Evolutionary conservation across 2,113 vertebrate genomes (phyloP), one percentile per base, ranked within the genome.

Genomic region (Daphoenositta chrysoptera): DNA sequence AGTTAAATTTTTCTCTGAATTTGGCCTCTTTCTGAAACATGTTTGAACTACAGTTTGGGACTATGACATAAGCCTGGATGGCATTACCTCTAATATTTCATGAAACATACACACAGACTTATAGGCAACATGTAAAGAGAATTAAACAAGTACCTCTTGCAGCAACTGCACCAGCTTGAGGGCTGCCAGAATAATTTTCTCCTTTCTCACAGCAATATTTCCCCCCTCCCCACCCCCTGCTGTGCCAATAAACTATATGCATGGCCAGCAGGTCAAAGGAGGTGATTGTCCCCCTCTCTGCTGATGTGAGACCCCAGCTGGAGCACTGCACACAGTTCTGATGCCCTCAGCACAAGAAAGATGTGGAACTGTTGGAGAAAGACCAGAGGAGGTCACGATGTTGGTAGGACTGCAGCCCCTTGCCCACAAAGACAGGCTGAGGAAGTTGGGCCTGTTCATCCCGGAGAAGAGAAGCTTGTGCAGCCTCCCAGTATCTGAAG

Each of bases 131-230:
- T 14, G 5, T 39, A 39, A 57, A 13, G 1, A 2, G 11, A 60
- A 27, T 26, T 45, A 64, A 86, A 39, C 11, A 37, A 44, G 9
- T 15, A 31, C 5, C 3, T 68, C 33, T 54, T 33, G 33, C 23
- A 66, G 37, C 42, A 80, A 31, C 11, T 10, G 39, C 7, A 23
- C 19, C 50, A 28, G 11, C 13, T 61, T 47, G 22, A 45, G 30
- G 27, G 9, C 31, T 45, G 13, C 18, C 15, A 30, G 60, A 0
- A 0, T 48, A 0, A 35, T 23, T 37, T 73, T n/a, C 22, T 69
- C 17, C 20, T 57, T 71, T 71, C 24, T 53, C 39, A 13, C 6
- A 19, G 27, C 12, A 40, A 0, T 53, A n/a, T 56, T 71, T 83
- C 26, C 6, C 6, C 23, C 15, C 7, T 79, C 5, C 30, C 11